Evolutionary conservation across 2,888 invertebrate genomes (phyloP).

Genomic region (Melieria omissa): DNA sequence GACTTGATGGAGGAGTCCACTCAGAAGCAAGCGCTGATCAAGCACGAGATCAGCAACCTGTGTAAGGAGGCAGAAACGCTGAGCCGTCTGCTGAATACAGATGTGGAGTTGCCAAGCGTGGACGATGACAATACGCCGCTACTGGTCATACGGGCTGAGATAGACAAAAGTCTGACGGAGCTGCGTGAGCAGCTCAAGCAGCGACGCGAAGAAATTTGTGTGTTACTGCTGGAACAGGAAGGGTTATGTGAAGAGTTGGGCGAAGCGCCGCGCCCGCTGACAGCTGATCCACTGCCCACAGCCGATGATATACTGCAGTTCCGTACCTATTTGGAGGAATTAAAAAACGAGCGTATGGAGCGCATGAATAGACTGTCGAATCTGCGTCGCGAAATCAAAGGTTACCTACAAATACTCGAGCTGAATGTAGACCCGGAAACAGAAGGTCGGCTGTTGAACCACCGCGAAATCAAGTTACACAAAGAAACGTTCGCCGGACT

Average conservation of each 20-base stretch:
- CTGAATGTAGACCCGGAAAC: constrained; percentile 52
- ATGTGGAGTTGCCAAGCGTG: constrained; percentile 50
- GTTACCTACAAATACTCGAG: constrained; percentile 63
- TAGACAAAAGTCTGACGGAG: constrained; percentile 72
- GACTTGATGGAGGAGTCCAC: constrained; percentile 74
- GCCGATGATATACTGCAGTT: constrained; percentile 73
- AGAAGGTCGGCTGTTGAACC: constrained; percentile 65
- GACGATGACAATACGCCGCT: constrained; percentile 61
- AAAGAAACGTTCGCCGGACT: constrained; percentile 74
- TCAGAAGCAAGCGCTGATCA: constrained; percentile 69
- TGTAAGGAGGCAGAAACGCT: constrained; percentile 57
- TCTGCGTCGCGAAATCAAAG: constrained; percentile 64
- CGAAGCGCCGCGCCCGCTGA: constrained; percentile 55
- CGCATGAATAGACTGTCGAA: constrained; percentile 65
- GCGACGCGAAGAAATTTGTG: constrained; percentile 64
- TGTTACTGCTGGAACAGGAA: constrained; percentile 68
- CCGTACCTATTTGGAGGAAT: constrained; percentile 70
- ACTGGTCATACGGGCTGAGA: constrained; percentile 69
- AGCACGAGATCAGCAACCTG: constrained; percentile 68
- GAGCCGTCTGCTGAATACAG: constrained; percentile 56
- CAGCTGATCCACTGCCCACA: constrained; percentile 70
- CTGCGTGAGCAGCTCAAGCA: constrained; percentile 71
- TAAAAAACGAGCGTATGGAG: constrained; percentile 73
- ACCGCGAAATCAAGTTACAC: constrained; percentile 70
- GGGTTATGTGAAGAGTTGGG: constrained; percentile 61